Percentiles rank a stretch among this genome's conserved stretches.
phyloP scores from a whole-genome alignment of 2,888 invertebrate genomes.

The Neria commutata region DNA sequence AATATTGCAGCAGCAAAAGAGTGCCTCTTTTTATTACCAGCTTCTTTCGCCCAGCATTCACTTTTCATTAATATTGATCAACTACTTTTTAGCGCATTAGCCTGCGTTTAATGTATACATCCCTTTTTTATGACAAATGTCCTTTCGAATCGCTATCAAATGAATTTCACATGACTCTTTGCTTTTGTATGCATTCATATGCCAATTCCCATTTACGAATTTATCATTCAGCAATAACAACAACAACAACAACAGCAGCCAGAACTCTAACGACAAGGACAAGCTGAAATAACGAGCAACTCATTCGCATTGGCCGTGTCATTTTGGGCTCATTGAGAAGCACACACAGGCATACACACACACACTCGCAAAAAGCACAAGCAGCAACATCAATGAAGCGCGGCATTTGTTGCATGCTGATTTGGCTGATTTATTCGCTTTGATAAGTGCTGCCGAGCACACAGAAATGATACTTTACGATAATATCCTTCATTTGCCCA shows the following conservation, averaged over 20 bases:
- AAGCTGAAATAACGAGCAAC: slow-evolving; percentile 11
- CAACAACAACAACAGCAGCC: background rate
- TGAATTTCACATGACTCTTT: background rate
- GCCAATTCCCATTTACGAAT: background rate
- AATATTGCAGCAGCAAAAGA: too few relatives aligned
- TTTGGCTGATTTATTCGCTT: slow-evolving; percentile 48
- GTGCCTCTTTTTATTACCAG: too few relatives aligned
- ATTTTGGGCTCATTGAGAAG: background rate
- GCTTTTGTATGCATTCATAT: background rate
- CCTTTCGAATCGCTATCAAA: too few relatives aligned
- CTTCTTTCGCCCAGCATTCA: too few relatives aligned
- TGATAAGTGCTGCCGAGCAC: slow-evolving; percentile 38
- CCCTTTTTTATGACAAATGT: too few relatives aligned
- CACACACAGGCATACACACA: slow-evolving; percentile 1
- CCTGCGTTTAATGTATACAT: too few relatives aligned
- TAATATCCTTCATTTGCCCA: slow-evolving; percentile 30
- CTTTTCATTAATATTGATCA: too few relatives aligned
- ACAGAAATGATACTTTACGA: slow-evolving; percentile 6
- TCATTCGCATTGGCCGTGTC: slow-evolving; percentile 2
- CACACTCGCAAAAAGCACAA: background rate
- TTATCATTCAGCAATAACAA: slow-evolving; percentile 2
- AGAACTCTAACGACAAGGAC: background rate
- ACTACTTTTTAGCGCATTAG: too few relatives aligned
- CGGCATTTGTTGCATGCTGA: slow-evolving; percentile 46
- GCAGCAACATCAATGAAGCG: slow-evolving; percentile 27